Base-by-base conservation (phyloP, 2,797 vertebrate species). In the Allobates femoralis region DNA sequence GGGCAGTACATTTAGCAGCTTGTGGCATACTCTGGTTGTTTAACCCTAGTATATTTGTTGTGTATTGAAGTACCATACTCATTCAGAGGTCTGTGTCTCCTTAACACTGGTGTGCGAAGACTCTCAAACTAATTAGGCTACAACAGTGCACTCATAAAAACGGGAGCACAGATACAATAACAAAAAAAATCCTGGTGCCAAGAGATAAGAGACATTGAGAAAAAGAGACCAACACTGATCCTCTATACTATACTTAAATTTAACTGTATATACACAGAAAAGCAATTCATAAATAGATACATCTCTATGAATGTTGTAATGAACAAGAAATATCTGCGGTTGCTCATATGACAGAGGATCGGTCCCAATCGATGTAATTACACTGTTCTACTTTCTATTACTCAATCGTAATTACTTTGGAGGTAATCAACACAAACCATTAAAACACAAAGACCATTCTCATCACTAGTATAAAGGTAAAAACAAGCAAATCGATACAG, bases 401-500 rank as follows among this genome's bases (percentile, higher is more conserved):
- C 78, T 51, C 51, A 64, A 69, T 58, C 23, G 76, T 64, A 81
- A 86, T 81, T 76, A 86, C 58, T 76, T 10, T 30, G 30, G 34
- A 73, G 51, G 71, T 76, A 86, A 81, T 74, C 69, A 76, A 60
- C 78, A 53, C 21, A 56, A 74, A 79, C 34, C 30, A 79, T 73
- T 83, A 66, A 34, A 64, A 67, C 81, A 79, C 37, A 73, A 74
- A 77, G 66, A 34, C 16, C 51, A 50, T 60, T 77, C 56, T 41
- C 76, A 64, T 8, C 56, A n/a, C 56, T 83, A 32, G 85, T 74
- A 56, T 60, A 71, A 53, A 26, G 62, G 78, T 80, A 55, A 37
- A 30, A 81, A 32, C 64, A 82, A 53, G 46, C 56, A 51, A 82
- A 86, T 86, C 85, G 56, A 86, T 86, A 75, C 41, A 30, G 26